Evolutionary conservation across 2,888 invertebrate genomes (phyloP), one percentile per base, ranked within the genome.

Genomic region (Geotrupes spiniger): DNA sequence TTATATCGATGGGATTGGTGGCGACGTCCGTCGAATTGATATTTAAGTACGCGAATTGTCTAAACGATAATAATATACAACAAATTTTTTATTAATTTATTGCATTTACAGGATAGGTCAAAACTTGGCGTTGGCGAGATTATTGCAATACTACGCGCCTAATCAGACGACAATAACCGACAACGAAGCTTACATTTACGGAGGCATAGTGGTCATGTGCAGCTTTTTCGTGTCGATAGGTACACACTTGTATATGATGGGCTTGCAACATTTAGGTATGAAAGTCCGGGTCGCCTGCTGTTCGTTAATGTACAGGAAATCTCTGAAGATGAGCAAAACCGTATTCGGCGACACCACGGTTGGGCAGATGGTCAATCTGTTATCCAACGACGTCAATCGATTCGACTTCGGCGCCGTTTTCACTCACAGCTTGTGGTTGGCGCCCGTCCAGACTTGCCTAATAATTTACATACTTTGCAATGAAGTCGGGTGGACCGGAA

Each of bases 341-440:
- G 78, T 84, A 1, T 62, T 85, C 49, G 77, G 77, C 1, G 72
- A 80, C 62, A 83, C 84, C 0, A 83, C 84, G 1, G 70, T 72
- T 4, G 76, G 76, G 15, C 73, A 73, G 53, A 58, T 71, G 48
- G 68, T 76, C 9, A 76, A 76, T 61, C 62, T 76, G 36, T 68
- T 86, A 59, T 82, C 84, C 12, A 85, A 85, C 59, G 87, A 87
- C 66, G 83, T 85, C 8, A 80, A 78, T 60, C 76, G 83, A 58
- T 94, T 97, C 70, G 97, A 98, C 70, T 82, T 92, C 66, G 89
- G 90, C 8, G 82, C 92, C 43, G 82, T 92, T 58, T 90, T 95
- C 69, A 74, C 93, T 4, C 95, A 96, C 74, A 95, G 91, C 70
- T 76, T 94, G 75, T 84, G 73, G 84, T 82, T 73, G 64, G 82